phyloP scores from a whole-genome alignment of 2,113 vertebrate species.

The Ptyas mucosa region DNA sequence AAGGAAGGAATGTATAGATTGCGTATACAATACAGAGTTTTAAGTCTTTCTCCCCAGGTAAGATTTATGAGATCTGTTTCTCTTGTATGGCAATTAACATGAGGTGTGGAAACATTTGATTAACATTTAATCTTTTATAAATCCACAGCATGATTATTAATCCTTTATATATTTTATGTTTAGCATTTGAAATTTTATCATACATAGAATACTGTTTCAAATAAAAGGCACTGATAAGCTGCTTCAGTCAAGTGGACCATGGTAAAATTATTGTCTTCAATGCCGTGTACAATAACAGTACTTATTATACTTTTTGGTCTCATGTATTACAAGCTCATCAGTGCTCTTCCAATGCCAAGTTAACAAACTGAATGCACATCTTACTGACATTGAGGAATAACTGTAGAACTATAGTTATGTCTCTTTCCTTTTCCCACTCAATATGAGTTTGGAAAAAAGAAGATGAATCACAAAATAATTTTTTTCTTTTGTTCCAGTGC shows the following conservation, averaged over 20 bases:
- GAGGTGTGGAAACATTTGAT: background rate
- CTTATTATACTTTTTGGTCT: background rate
- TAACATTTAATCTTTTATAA: background rate
- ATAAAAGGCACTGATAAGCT: background rate
- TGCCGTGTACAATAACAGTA: background rate
- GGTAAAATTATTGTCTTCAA: background rate
- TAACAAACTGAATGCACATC: background rate
- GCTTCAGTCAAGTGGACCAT: background rate
- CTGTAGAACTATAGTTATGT: background rate
- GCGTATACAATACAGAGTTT: background rate
- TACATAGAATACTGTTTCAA: background rate
- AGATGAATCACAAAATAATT: background rate
- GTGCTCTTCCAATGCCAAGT: background rate
- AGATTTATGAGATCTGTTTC: no score
- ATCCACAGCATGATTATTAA: background rate
- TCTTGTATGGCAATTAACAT: background rate
- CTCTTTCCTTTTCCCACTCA: background rate
- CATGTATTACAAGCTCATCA: background rate
- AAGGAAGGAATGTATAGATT: background rate
- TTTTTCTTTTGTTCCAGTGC: background rate
- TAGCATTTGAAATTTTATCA: background rate
- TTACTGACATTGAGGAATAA: background rate
- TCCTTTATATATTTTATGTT: background rate
- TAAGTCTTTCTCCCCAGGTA: background rate
- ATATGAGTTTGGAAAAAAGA: background rate